These are phyloP conservation scores for Silvanus unidentatus DNA, from an alignment of 2,888 invertebrate species.

Conservation along the genomic window DNA sequence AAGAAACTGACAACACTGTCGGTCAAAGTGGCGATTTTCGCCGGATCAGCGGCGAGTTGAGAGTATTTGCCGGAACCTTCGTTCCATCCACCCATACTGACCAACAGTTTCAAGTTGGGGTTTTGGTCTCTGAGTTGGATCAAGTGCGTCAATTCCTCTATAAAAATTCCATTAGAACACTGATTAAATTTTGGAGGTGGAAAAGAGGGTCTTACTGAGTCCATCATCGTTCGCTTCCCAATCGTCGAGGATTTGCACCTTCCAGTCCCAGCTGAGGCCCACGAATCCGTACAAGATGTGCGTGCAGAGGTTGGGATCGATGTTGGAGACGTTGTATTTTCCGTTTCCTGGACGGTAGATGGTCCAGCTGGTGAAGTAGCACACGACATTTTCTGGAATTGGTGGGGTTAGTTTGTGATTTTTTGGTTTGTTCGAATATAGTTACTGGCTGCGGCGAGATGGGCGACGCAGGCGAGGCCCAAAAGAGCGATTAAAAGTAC, in stretches of 20 bases:
- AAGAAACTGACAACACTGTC: not conserved
- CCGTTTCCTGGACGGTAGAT: conserved; percentile 20
- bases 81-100: conserved; percentile 65
- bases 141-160: conserved; percentile 16
- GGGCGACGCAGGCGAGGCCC: too few relatives aligned
- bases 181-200: too few relatives aligned
- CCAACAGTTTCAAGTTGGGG: conserved; percentile 51
- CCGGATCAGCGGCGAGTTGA: conserved; percentile 46
- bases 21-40: conserved; percentile 12
- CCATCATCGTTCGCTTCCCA: conserved; percentile 35
- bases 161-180: too few relatives aligned
- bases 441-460: too few relatives aligned
- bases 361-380: conserved; percentile 26
- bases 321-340: conserved; percentile 17
- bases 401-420: too few relatives aligned
- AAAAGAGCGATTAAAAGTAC: too few relatives aligned
- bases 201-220: too few relatives aligned
- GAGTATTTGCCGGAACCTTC: conserved; percentile 46
- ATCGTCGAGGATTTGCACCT: conserved; percentile 22
- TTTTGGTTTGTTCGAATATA: too few relatives aligned
- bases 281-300: conserved; percentile 29
- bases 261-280: conserved; percentile 21
- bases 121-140: conserved; percentile 47
- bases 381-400: conserved; percentile 9
- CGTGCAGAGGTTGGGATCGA: conserved; percentile 26